Evolutionary conservation across 2,888 invertebrate genomes (phyloP).

Genomic region (Apotomis betuletana): DNA sequence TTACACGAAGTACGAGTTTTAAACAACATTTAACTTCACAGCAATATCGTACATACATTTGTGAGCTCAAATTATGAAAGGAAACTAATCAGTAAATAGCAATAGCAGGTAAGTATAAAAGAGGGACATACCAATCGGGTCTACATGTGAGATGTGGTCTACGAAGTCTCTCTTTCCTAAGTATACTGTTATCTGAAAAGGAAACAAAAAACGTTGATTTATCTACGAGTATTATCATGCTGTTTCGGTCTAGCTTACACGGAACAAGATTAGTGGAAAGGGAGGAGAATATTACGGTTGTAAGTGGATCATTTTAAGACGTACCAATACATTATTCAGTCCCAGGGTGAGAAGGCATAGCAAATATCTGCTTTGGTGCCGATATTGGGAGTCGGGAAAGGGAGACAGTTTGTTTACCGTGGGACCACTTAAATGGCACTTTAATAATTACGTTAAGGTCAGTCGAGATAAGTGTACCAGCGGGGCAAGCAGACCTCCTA

Average conservation of each 20-base stretch:
- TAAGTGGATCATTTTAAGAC: background rate
- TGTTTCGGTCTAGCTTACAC: slow-evolving; percentile 2
- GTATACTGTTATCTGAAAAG: slow-evolving; percentile 92
- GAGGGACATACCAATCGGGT: slow-evolving; percentile 90
- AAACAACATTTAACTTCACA: background rate
- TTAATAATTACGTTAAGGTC: no score
- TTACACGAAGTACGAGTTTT: background rate
- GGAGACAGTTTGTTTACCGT: no score
- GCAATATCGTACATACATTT: no score
- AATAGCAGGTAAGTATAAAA: slow-evolving; percentile 14
- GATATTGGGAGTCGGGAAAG: no score
- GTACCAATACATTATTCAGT: background rate
- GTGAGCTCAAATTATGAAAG: no score
- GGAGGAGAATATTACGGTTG: background rate
- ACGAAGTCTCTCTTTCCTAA: slow-evolving; percentile 96
- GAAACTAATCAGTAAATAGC: no score
- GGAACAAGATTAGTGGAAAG: slow-evolving; percentile 11
- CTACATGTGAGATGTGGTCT: slow-evolving; percentile 95
- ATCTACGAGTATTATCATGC: slow-evolving; percentile 31
- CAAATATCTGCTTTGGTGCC: no score
- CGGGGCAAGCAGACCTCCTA: no score
- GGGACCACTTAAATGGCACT: no score
- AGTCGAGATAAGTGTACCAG: no score
- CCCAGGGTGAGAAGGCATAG: background rate
- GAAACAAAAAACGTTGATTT: slow-evolving; percentile 44